phyloP scores from a whole-genome alignment of 1,140 invertebrate species.

The Psilanteris sp. region DNA sequence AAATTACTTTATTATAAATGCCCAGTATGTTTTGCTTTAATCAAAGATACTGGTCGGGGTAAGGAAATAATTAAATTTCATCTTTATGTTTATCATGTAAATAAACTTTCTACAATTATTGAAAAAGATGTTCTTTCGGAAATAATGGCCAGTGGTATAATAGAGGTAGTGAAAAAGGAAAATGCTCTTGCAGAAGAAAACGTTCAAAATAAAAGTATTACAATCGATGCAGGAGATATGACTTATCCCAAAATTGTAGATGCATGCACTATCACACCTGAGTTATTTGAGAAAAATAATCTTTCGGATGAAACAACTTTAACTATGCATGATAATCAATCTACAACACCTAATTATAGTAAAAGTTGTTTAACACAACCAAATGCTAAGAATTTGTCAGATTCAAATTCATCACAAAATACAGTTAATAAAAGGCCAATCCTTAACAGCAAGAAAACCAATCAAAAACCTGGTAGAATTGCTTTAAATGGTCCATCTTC shows the following conservation, averaged over 20 bases:
- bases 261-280: slow-evolving; percentile 66
- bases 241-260: slow-evolving; percentile 69
- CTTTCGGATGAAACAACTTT: slow-evolving; percentile 1
- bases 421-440: not conserved
- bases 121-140: slow-evolving; percentile 47
- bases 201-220: too few species aligned
- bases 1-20: slow-evolving; percentile 70
- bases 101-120: slow-evolving; percentile 55
- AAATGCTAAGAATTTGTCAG: too few species aligned
- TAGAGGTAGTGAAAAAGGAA: not conserved
- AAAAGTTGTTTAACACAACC: too few species aligned
- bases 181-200: too few species aligned
- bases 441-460: slow-evolving; percentile 4
- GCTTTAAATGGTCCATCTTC: slow-evolving; percentile 67
- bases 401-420: not conserved
- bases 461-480: slow-evolving; percentile 55
- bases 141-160: slow-evolving; percentile 20
- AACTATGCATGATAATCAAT: too few species aligned
- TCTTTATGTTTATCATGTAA: slow-evolving; percentile 57
- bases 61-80: slow-evolving; percentile 63
- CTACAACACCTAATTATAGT: too few species aligned
- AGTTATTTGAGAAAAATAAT: slow-evolving; percentile 64
- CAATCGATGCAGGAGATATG: too few species aligned
- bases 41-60: slow-evolving; percentile 43
- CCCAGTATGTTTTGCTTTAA: slow-evolving; percentile 66